Evolutionary conservation across 2,797 vertebrate genomes (phyloP).

Genomic region (Acrossocheilus fasciatus): DNA sequence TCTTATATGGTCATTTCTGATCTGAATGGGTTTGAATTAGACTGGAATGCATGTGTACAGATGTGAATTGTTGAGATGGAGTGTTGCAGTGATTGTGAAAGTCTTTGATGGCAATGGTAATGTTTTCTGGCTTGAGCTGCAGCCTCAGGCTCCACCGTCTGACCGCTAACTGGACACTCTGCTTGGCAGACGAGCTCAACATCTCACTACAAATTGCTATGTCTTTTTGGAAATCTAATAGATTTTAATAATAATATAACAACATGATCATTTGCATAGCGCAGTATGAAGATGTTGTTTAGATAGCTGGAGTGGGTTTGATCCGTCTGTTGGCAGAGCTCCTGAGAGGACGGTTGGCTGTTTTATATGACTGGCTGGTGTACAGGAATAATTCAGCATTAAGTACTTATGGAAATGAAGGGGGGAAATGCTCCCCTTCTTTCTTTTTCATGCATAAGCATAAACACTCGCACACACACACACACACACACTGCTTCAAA

Average conservation of each 20-base stretch:
- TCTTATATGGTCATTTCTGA: slow-evolving; percentile 37
- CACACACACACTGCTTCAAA: background rate
- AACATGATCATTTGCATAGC: background rate
- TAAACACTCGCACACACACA: background rate
- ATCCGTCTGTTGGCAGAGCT: slow-evolving; percentile 20
- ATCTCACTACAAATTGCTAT: background rate
- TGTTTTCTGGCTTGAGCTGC: slow-evolving; percentile 19
- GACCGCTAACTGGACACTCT: background rate
- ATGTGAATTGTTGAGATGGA: background rate
- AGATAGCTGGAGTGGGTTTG: slow-evolving; percentile 19
- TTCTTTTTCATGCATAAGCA: background rate
- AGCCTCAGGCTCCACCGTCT: background rate
- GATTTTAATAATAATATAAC: background rate
- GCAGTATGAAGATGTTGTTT: slow-evolving; percentile 26
- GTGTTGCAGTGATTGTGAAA: background rate
- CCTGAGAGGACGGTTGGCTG: background rate
- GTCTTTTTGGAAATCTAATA: background rate
- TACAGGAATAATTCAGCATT: slow-evolving; percentile 26
- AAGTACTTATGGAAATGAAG: slow-evolving; percentile 29
- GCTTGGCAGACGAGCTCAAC: background rate
- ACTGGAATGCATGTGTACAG: slow-evolving; percentile 21
- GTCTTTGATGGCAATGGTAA: background rate
- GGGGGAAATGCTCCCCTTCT: background rate
- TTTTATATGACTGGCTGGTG: slow-evolving; percentile 19
- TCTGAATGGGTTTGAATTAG: background rate